Conservation (phyloP, 2,797 vertebrate species). For the Allobates femoralis region DNA sequence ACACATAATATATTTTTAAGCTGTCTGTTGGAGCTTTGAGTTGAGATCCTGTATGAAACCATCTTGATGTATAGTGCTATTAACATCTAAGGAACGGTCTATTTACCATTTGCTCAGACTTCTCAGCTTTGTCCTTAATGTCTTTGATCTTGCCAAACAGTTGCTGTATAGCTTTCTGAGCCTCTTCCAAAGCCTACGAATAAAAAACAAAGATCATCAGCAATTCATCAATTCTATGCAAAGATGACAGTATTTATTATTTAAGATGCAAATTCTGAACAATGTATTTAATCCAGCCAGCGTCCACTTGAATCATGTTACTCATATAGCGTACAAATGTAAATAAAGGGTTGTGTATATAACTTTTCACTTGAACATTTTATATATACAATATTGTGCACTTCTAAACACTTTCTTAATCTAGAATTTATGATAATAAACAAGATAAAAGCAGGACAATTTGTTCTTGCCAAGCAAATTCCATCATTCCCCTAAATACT, state of each 20-base stretch:
- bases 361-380: constrained; percentile 35
- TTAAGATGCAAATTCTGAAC: constrained; percentile 47
- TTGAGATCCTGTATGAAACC: background rate
- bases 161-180: constrained; percentile 96
- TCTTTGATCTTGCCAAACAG: constrained; percentile 99
- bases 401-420: constrained; percentile 52
- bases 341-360: constrained; percentile 46
- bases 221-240: constrained; percentile 41
- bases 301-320: constrained; percentile 39
- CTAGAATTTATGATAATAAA: constrained; percentile 52
- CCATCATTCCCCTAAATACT: constrained; percentile 15
- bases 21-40: background rate
- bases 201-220: constrained; percentile 59
- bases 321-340: constrained; percentile 37
- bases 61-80: background rate
- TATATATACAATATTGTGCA: constrained; percentile 41
- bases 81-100: background rate
- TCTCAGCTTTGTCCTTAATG: constrained; percentile 99
- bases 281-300: constrained; percentile 20
- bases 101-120: constrained; percentile 98
- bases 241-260: constrained; percentile 58
- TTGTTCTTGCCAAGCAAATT: constrained; percentile 40
- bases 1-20: background rate
- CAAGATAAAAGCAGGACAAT: constrained; percentile 40
- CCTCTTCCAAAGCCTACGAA: constrained; percentile 93